Conservation (phyloP, 2,113 vertebrate genomes). For the Megalops atlanticus region DNA sequence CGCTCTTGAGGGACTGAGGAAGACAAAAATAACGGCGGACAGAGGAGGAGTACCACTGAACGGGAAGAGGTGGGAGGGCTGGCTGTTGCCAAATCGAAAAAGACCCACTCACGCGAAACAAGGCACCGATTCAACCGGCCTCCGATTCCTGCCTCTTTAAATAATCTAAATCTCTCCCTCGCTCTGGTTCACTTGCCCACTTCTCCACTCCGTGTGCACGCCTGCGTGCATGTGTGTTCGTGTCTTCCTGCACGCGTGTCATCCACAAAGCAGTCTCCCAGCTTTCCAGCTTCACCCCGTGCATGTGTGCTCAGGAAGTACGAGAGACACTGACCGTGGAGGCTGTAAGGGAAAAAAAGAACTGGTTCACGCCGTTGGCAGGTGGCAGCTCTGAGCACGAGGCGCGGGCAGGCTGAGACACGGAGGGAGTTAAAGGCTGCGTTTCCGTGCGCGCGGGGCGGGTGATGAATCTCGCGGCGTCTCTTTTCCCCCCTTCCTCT, state of each 20-base stretch:
- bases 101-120: slow-evolving; percentile 19
- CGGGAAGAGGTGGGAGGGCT: not conserved
- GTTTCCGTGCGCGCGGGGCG: slow-evolving; percentile 27
- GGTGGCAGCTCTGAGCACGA: not conserved
- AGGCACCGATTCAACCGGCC: no score
- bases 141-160: slow-evolving; percentile 87
- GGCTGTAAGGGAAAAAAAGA: not conserved
- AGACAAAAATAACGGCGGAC: no score
- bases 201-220: slow-evolving; percentile 36
- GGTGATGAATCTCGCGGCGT: slow-evolving; percentile 53
- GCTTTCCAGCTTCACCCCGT: slow-evolving; percentile 54
- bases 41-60: not conserved
- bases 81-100: not conserved
- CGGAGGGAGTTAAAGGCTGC: not conserved
- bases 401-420: not conserved
- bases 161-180: slow-evolving; percentile 80
- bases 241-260: not conserved
- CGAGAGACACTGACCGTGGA: slow-evolving; percentile 56
- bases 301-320: slow-evolving; percentile 23
- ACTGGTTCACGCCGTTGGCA: not conserved
- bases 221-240: slow-evolving; percentile 2
- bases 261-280: not conserved
- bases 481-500: slow-evolving; percentile 37
- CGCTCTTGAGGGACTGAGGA: not conserved
- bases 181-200: slow-evolving; percentile 35